Evolutionary conservation across 2,888 invertebrate genomes (phyloP).

Genomic region (Axea sp.): DNA sequence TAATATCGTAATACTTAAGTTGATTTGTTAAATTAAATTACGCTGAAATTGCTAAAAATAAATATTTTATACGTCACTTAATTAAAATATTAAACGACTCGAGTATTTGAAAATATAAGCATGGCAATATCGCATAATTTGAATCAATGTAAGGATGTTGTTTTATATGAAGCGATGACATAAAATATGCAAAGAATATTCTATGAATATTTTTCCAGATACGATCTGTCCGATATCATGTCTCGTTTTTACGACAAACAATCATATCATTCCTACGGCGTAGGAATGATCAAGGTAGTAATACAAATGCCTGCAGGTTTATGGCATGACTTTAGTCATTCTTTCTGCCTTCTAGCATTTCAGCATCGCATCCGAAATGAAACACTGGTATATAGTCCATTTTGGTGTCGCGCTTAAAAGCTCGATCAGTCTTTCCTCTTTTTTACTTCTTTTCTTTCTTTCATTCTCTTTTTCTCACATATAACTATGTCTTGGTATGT

Average conservation of each 20-base stretch:
- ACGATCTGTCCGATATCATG: conserved; percentile 5
- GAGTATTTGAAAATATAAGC: too few relatives aligned
- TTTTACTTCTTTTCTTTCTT: neutral
- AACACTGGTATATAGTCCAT: conserved; percentile 6
- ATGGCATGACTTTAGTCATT: conserved; percentile 6
- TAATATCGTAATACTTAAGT: too few relatives aligned
- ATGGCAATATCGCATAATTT: too few relatives aligned
- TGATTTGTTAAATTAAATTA: too few relatives aligned
- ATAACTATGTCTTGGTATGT: conserved; percentile 35
- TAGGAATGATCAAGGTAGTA: conserved; percentile 28
- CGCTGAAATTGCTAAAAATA: too few relatives aligned
- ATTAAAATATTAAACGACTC: too few relatives aligned
- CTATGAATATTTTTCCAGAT: conserved; percentile 8
- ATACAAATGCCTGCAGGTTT: conserved; percentile 25
- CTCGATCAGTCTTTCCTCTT: neutral
- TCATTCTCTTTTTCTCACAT: conserved; percentile 8
- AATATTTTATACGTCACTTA: too few relatives aligned
- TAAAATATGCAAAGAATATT: conserved; percentile 6
- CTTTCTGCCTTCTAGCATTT: neutral
- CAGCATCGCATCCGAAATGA: conserved; percentile 27
- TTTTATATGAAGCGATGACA: too few relatives aligned
- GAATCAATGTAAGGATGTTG: too few relatives aligned
- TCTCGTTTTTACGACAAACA: conserved; percentile 21
- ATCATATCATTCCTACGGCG: conserved; percentile 1
- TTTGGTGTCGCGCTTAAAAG: conserved; percentile 16